Base-by-base conservation (phyloP, 92 coral and sea anemone genomes). In the Hydrozoanthus gracilis region DNA sequence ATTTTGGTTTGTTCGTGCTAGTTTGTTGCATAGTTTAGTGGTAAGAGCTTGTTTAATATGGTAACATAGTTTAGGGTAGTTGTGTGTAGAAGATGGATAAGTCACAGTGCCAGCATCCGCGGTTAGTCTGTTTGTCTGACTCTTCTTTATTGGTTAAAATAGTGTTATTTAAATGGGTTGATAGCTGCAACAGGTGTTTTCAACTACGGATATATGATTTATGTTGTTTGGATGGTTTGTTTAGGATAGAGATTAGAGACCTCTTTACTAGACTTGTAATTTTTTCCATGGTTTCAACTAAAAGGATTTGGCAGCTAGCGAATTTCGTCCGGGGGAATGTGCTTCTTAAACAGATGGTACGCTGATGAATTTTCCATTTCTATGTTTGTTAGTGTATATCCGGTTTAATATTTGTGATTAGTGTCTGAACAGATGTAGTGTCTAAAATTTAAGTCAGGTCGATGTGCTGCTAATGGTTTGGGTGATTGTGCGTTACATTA, bases 201-300 rank as follows among this genome's bases (percentile, higher is more conserved):
- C n/a, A n/a, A 4, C n/a, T 62, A n/a, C n/a, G 4, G 11, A 62
- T 62, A 62, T 62, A 18, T n/a, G 69, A 8, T 62, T 62, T 9
- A 62, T 15, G 14, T 4, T 4, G 11, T 9, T 62, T 62, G 69
- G 69, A 62, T 62, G 5, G 18, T 62, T 62, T 4, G 10, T 4
- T 4, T 62, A 68, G 73, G 46, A 68, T 68, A 18, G 73, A 68
- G 73, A 68, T 68, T 68, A 68, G 73, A 68, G 73, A 68, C 73
- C 73, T 68, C 73, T 68, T 68, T 68, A 68, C 73, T 20, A 0
- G 0, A 20, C 18, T 17, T 0, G 48, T 4, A 68, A 0, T 68
- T 68, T 68, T 68, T 68, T 68, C 73, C 73, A 17, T 68, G 73
- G 73, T 68, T 20, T 20, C 0, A 68, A 68, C 73, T 68, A 68